These are phyloP conservation scores for Tanytarsus gracilentus DNA, from an alignment of 2,888 invertebrate species.

Conservation along the genomic window DNA sequence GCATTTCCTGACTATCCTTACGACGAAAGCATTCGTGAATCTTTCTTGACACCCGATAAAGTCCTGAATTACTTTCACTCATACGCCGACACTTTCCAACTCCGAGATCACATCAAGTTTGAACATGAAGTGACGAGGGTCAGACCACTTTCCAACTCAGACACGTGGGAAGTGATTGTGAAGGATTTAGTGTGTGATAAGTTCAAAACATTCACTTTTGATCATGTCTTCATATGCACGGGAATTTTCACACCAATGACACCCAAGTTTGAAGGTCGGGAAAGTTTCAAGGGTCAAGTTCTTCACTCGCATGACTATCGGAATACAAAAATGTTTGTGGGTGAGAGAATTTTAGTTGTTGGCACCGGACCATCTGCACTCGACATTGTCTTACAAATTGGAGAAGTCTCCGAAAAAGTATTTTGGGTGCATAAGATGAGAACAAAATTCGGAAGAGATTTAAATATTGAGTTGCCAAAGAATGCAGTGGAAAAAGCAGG, in stretches of 20 bases:
- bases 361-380: constrained; percentile 61
- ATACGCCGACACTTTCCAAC: background rate
- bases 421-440: constrained; percentile 55
- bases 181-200: constrained; percentile 41
- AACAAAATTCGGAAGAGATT: constrained; percentile 39
- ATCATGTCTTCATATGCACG: constrained; percentile 56
- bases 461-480: constrained; percentile 51
- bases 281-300: constrained; percentile 36
- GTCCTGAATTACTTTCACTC: constrained; percentile 54
- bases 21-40: constrained; percentile 52
- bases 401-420: constrained; percentile 53
- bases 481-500: background rate
- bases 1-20: constrained; percentile 78
- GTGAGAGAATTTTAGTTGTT: constrained; percentile 49
- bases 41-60: constrained; percentile 60
- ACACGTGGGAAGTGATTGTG: constrained; percentile 36
- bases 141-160: constrained; percentile 40
- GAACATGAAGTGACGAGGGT: constrained; percentile 34
- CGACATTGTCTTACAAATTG: constrained; percentile 47
- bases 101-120: constrained; percentile 31
- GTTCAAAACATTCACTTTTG: constrained; percentile 43
- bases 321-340: constrained; percentile 50
- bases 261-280: constrained; percentile 54
- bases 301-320: constrained; percentile 74
- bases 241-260: constrained; percentile 64